A percentile compares a stretch with the other conserved stretches of the same genome.
These are phyloP conservation scores for Acholoe squamosa DNA, from an alignment of 2,888 invertebrate genomes.

Conservation along the genomic window DNA sequence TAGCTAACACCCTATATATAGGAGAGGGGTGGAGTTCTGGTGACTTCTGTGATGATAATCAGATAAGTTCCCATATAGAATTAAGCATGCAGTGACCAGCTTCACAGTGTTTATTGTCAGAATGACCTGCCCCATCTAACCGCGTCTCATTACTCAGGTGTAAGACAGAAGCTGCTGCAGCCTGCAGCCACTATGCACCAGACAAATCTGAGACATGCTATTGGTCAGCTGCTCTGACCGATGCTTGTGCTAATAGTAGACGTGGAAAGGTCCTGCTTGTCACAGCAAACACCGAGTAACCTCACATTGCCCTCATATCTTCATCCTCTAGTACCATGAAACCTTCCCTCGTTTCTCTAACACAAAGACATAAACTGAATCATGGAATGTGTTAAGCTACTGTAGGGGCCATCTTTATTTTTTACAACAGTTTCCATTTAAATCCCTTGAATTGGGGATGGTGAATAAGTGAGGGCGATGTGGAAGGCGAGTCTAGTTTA, in stretches of 20 bases:
- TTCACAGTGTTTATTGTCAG: not conserved
- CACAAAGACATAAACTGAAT: no score
- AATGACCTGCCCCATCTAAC: not conserved
- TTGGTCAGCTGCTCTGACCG: not conserved
- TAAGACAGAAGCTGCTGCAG: conserved; percentile 8
- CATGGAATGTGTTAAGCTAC: no score
- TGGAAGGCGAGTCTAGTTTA: not conserved
- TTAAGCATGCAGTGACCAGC: not conserved
- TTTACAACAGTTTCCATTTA: no score
- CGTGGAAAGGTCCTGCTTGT: not conserved
- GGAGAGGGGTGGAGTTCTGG: not conserved
- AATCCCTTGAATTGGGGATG: no score
- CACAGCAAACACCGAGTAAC: no score
- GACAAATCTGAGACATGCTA: conserved; percentile 19
- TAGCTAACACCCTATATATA: not conserved
- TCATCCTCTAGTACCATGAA: no score
- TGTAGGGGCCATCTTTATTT: no score
- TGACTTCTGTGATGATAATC: not conserved
- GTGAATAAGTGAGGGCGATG: no score
- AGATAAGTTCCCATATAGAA: not conserved
- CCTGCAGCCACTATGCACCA: not conserved
- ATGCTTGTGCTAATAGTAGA: conserved; percentile 5
- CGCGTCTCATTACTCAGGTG: not conserved
- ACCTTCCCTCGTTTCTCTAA: no score
- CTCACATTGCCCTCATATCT: no score